Base-by-base conservation (phyloP, 2,113 vertebrate species). In the Leucoraja erinaceus region DNA sequence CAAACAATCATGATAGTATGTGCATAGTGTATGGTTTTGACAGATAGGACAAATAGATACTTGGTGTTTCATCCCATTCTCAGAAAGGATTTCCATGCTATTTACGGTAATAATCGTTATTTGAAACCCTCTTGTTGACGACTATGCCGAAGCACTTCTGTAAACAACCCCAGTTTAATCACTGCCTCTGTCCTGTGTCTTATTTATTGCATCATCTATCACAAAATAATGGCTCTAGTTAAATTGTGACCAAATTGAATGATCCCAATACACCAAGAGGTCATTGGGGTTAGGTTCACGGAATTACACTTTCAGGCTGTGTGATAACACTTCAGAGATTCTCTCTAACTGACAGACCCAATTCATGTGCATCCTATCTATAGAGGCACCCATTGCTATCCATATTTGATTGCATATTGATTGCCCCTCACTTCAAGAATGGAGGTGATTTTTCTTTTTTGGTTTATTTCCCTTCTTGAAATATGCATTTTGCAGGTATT, bases 201-300 rank as follows among this genome's bases (percentile, higher is more conserved):
- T 86, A 68, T 88, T 88, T 81, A 68, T 83, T 78, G 78, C 92
- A 78, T n/a, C 92, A 93, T 78, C 56, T 47, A 74, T 90, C 92
- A 68, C 74, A 88, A 11, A 78, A 61, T 76, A n/a, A 28, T 92
- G 63, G 93, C 70, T 88, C n/a, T 31, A 93, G 90, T 93, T 92
- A 92, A 31, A 20, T 77, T 72, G 75, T 86, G 66, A 38, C 68
- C 93, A 92, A 77, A 83, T 76, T 92, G 77, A 47, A 79, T 90
- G 68, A 77, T 78, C 75, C 56, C 70, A 72, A 47, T 91, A 54
- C 68, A 12, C 54, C 18, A 88, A 38, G 33, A 91, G 90, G 66
- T 72, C 66, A 72, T 31, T 11, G 31, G 59, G 84, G 59, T 66
- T 63, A 72, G 33, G 63, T 88, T 14, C 59, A 31, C 59, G 7